These are phyloP conservation scores for Ips typographus DNA, from an alignment of 1,140 invertebrate genomes.

Conservation along the genomic window DNA sequence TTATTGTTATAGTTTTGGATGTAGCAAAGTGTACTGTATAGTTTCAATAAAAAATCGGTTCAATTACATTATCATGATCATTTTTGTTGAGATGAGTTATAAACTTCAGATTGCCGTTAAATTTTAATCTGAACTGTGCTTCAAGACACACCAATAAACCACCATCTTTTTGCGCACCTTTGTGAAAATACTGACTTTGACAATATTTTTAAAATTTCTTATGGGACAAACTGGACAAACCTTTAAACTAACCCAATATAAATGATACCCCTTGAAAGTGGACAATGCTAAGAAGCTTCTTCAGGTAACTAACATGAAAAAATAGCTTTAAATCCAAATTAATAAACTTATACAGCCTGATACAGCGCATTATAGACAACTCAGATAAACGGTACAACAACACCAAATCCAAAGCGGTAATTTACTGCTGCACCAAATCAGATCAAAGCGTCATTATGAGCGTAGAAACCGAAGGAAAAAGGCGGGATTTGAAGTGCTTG, in stretches of 20 bases:
- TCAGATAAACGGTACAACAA: slow-evolving; percentile 39
- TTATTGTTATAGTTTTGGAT: not conserved
- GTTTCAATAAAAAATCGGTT: no score
- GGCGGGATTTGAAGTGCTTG: slow-evolving; percentile 19
- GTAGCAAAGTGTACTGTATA: not conserved
- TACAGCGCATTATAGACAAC: slow-evolving; percentile 35
- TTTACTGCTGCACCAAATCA: slow-evolving; percentile 31
- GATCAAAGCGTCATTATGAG: slow-evolving; percentile 33
- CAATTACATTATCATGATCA: no score
- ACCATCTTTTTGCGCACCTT: no score
- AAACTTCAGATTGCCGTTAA: no score
- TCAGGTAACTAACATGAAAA: not conserved
- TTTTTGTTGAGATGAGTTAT: no score
- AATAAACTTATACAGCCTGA: slow-evolving; percentile 19
- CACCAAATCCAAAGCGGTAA: slow-evolving; percentile 37
- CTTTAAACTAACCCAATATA: no score
- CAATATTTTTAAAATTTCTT: no score
- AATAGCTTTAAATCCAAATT: not conserved
- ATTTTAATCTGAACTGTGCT: no score
- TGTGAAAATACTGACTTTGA: no score
- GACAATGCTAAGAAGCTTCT: slow-evolving; percentile 5
- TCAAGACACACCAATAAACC: no score
- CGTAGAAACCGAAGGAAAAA: slow-evolving; percentile 30
- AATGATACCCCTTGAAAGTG: no score
- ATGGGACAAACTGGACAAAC: no score